phyloP scores from a whole-genome alignment of 2,888 invertebrate species.

The Orthosia cruda region DNA sequence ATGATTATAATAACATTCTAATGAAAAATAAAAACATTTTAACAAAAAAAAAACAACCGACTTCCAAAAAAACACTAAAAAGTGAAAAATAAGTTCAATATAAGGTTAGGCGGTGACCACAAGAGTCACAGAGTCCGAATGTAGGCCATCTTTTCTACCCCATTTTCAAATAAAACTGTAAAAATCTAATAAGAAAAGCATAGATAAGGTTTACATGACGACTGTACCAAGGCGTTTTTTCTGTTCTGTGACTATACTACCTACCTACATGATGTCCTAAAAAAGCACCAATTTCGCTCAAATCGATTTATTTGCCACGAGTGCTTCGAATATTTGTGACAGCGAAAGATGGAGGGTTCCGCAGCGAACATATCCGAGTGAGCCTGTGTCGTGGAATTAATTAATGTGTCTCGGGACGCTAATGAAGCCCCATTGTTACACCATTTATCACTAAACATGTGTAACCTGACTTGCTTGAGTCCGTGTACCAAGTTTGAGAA shows the following conservation, averaged over 20 bases:
- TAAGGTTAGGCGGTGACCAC: too few relatives aligned
- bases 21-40: too few relatives aligned
- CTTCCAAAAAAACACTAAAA: too few relatives aligned
- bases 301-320: conserved; percentile 8
- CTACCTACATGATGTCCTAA: not conserved
- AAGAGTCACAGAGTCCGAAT: conserved; percentile 1
- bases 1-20: too few relatives aligned
- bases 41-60: too few relatives aligned
- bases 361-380: conserved; percentile 37
- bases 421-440: conserved; percentile 86
- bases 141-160: not conserved
- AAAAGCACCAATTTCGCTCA: too few relatives aligned
- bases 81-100: too few relatives aligned
- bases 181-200: conserved; percentile 23
- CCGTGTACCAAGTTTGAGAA: not conserved
- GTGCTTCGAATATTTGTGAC: conserved; percentile 20
- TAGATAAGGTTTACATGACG: not conserved
- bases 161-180: conserved; percentile 14
- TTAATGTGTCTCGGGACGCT: conserved; percentile 81
- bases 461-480: conserved; percentile 73
- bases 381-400: conserved; percentile 79
- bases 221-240: too few relatives aligned
- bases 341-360: conserved; percentile 39
- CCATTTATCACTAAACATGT: conserved; percentile 84
- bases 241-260: too few relatives aligned